Base-by-base conservation (phyloP, 2,797 vertebrate species). In the Calcarius lapponicus region DNA sequence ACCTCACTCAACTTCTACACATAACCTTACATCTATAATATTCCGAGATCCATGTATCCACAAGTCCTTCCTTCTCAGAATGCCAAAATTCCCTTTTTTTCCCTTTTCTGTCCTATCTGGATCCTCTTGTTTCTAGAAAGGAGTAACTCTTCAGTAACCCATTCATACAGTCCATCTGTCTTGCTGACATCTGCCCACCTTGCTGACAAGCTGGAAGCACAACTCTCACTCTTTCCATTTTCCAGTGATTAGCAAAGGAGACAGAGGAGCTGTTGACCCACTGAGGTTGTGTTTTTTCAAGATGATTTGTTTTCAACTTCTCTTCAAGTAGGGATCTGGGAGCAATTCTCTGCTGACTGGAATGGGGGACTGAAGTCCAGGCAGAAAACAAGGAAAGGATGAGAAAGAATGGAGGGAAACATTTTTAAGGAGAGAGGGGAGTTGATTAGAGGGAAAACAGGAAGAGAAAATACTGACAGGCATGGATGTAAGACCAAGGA, bases 331-430 rank as follows among this genome's bases (percentile, higher is more conserved):
- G 22, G 17, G 18, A 16, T 64, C 40, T 84, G 73, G 65, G 66
- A 90, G 66, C 31, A 81, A 2, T 28, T 62, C 62, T 40, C 9
- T 8, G 26, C 51, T 84, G 32, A 64, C 60, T 81, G 62, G 67
- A 86, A 25, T 2, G 7, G 86, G 51, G 32, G 56, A 82, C 76
- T 71, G 60, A 88, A 92, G 48, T 57, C 48, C 64, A 74, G 67
- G 64, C 86, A 94, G 73, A 96, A 96, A 93, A 86, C 62, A 95
- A 88, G 54, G 91, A 95, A 96, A 15, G 73, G 42, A 76, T 64
- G 88, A 91, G 57, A 96, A 94, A 96, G 95, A 97, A 96, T 94
- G 86, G 45, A 92, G 94, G 95, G 95, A 97, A 95, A 81, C 90
- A 95, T 94, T 95, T 94, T 93, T 92, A 80, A 93, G 86, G 64